A percentile compares a stretch with the other conserved stretches of the same genome.
Conservation (phyloP, 2,113 vertebrate species). For the Emydura subglobosa region DNA sequence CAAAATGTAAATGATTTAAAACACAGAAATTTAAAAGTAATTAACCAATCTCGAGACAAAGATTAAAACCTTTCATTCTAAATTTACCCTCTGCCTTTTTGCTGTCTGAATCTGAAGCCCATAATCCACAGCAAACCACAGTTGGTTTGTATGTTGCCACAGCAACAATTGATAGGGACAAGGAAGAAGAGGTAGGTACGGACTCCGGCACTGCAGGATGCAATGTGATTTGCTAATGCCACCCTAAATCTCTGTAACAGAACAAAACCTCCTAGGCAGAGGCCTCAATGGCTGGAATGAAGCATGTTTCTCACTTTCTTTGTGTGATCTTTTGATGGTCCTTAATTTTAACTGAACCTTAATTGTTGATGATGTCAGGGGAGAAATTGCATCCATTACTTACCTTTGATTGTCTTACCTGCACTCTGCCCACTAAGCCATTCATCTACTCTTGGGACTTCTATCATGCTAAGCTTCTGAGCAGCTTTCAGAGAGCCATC, state of each 20-base stretch:
- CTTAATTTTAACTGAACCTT: no score
- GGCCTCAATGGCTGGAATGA: accelerated
- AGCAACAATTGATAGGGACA: not conserved
- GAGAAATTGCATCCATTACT: accelerated
- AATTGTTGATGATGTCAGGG: not conserved
- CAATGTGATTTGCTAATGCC: accelerated
- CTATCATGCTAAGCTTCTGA: accelerated
- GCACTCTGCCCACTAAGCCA: accelerated
- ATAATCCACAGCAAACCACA: not conserved
- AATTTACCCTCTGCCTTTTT: not conserved
- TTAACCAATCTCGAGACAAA: not conserved
- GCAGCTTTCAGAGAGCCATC: not conserved
- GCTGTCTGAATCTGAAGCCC: not conserved
- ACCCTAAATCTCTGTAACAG: not conserved
- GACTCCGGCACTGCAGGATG: not conserved
- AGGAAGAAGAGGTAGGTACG: not conserved
- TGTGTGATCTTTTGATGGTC: no score
- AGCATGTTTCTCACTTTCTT: accelerated
- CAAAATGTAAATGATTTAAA: not conserved
- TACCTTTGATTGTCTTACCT: not conserved
- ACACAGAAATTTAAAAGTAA: not conserved
- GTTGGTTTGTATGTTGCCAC: not conserved
- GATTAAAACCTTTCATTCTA: not conserved
- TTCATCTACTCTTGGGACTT: accelerated
- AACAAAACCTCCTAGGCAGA: not conserved